A percentile compares a stretch with the other conserved stretches of the same genome.
Evolutionary conservation across 1,140 invertebrate species (phyloP).

Genomic region (Papilio polytes): DNA sequence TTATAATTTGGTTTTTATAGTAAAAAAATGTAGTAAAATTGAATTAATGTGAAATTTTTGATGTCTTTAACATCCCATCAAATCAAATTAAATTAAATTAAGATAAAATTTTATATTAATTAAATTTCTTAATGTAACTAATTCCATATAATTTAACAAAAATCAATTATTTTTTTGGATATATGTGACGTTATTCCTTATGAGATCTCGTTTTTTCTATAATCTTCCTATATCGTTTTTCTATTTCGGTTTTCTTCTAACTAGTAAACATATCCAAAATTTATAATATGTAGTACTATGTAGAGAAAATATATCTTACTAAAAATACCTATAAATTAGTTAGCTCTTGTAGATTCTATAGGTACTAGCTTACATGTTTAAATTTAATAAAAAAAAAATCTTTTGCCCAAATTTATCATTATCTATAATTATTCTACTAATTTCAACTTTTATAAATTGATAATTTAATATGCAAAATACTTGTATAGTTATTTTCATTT

Average conservation of each 20-base stretch:
- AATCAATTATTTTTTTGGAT: slow-evolving; percentile 16
- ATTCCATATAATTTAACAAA: not conserved
- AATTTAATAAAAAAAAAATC: not conserved
- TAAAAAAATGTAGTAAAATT: too few species aligned
- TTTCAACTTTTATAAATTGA: not conserved
- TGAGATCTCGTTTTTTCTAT: slow-evolving; percentile 54
- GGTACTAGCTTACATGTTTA: not conserved
- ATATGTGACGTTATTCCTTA: slow-evolving; percentile 40
- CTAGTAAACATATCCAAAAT: slow-evolving; percentile 32
- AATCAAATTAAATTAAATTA: not conserved
- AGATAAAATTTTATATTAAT: too few species aligned
- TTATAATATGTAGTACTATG: slow-evolving; percentile 9
- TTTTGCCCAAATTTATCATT: not conserved
- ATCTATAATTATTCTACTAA: not conserved
- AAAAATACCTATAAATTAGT: not conserved
- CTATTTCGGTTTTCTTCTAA: not conserved
- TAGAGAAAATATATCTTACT: slow-evolving; percentile 13
- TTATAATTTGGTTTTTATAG: too few species aligned
- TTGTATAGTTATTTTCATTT: not conserved
- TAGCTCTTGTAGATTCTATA: slow-evolving; percentile 5
- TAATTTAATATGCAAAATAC: not conserved
- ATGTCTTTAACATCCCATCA: not conserved
- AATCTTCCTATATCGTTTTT: not conserved
- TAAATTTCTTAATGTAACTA: slow-evolving; percentile 20
- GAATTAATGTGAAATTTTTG: not conserved